Evolutionary conservation across 2,113 vertebrate species (phyloP), one percentile per base, ranked within the genome.

Genomic region (Piprites chloris): DNA sequence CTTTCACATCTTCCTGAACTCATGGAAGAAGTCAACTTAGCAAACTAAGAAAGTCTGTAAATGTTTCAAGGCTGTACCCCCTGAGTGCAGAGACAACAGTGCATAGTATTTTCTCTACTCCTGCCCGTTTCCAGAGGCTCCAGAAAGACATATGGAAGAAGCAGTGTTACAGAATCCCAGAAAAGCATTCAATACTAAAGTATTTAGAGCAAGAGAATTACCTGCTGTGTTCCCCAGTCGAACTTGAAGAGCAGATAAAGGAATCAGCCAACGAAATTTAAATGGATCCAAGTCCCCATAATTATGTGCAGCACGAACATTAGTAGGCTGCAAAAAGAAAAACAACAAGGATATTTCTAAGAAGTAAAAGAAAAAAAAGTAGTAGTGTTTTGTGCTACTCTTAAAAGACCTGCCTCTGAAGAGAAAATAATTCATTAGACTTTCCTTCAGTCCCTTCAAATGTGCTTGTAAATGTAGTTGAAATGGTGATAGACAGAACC

Each of bases 261-360:
- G 99, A 97, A 99, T 99, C 95, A 99, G 92, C 99, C 99, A 99
- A 61, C 99, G 99, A 96, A 99, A 99, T 96, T 99, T 99, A 92
- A 99, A 99, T 2, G 98, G 98, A 95, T 99, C 99, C 86, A 98
- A 89, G 90, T 99, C 99, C 39, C 98, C 98, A 7, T 99, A 98
- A 96, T 95, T 97, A 89, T 98, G 98, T 1, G 97, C 95, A 11
- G 98, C 98, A 28, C 99, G 99, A 71, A 98, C 97, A 71, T 98
- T 98, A 5, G 98, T 89, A 96, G 99, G 98, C 89, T 97, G 82
- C 41, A 89, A 85, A 12, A 71, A 20, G 37, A 92, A 95, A 83
- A 90, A 32, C n/a, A 82, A 56, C 19, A 56, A 37, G 50, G 37
- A 23, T 50, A 55, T 67, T 95, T 89, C 28, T 80, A 66, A 87